Percentiles rank a stretch among this genome's conserved stretches.
These are phyloP conservation scores for Oncorhynchus mykiss DNA, from an alignment of 2,113 vertebrate genomes.

Conservation along the genomic window DNA sequence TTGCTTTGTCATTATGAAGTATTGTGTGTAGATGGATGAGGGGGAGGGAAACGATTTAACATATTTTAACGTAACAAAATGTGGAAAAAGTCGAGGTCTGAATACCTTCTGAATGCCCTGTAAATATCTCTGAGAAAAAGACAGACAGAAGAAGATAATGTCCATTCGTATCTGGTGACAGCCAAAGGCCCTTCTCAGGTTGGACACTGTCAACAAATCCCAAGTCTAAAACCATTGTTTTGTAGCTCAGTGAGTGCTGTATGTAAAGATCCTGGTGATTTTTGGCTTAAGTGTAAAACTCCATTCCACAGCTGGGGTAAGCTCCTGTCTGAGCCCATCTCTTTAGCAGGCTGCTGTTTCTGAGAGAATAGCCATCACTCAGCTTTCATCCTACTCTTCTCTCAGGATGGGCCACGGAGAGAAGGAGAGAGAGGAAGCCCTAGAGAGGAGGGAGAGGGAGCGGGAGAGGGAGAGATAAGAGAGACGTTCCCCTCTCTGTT, in stretches of 20 bases:
- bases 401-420: conserved; percentile 6
- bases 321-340: neutral
- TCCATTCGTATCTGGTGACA: neutral
- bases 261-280: too few relatives aligned
- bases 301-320: neutral
- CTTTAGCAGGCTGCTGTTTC: neutral
- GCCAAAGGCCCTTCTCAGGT: neutral
- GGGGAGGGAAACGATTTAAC: too few relatives aligned
- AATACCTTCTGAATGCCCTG: neutral
- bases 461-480: neutral
- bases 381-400: conserved; percentile 21
- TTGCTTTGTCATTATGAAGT: too few relatives aligned
- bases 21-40: too few relatives aligned
- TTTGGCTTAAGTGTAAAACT: neutral
- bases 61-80: too few relatives aligned
- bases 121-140: neutral
- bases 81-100: too few relatives aligned
- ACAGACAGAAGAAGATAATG: neutral
- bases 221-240: neutral
- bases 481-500: neutral
- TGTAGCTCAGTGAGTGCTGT: too few relatives aligned
- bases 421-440: conserved; percentile 9
- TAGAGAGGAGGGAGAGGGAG: neutral
- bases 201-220: neutral
- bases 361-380: conserved; percentile 23